Conservation (phyloP, 1,140 invertebrate genomes). For the Drosophila lacertosa region DNA sequence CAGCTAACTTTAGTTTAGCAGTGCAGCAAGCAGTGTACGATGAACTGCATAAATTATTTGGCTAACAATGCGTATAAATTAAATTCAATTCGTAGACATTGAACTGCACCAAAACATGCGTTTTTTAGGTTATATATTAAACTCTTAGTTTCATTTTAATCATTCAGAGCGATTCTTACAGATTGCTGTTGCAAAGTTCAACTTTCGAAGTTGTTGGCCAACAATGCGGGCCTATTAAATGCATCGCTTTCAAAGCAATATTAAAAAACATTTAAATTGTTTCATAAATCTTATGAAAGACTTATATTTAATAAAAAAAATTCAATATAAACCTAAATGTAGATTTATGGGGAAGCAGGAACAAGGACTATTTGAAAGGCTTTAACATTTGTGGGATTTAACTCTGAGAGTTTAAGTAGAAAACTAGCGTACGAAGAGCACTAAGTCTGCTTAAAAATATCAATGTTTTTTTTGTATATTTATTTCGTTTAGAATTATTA, state of each 20-base stretch:
- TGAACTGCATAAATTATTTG: background rate
- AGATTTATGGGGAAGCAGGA: slow-evolving; percentile 16
- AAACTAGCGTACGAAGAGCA: slow-evolving; percentile 19
- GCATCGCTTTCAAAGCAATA: background rate
- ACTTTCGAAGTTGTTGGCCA: background rate
- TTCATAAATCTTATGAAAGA: slow-evolving; percentile 46
- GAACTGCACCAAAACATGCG: background rate
- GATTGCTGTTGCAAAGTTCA: background rate
- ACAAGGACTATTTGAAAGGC: slow-evolving; percentile 14
- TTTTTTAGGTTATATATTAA: background rate
- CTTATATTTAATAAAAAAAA: slow-evolving; percentile 50
- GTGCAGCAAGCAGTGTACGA: slow-evolving; percentile 11
- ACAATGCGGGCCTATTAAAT: background rate
- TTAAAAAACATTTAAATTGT: slow-evolving; percentile 20
- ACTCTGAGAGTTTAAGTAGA: slow-evolving; percentile 33
- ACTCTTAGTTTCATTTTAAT: too few relatives aligned
- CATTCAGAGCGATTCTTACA: background rate
- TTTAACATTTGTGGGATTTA: slow-evolving; percentile 43
- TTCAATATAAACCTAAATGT: slow-evolving; percentile 40
- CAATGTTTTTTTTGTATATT: slow-evolving; percentile 46
- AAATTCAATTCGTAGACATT: background rate
- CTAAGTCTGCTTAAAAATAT: slow-evolving; percentile 57
- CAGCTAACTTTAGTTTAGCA: slow-evolving; percentile 5
- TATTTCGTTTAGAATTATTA: slow-evolving; percentile 26
- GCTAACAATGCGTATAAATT: slow-evolving; percentile 18